These are phyloP conservation scores for Drosophila simulans DNA, from an alignment of 1,140 invertebrate genomes.

Conservation along the genomic window DNA sequence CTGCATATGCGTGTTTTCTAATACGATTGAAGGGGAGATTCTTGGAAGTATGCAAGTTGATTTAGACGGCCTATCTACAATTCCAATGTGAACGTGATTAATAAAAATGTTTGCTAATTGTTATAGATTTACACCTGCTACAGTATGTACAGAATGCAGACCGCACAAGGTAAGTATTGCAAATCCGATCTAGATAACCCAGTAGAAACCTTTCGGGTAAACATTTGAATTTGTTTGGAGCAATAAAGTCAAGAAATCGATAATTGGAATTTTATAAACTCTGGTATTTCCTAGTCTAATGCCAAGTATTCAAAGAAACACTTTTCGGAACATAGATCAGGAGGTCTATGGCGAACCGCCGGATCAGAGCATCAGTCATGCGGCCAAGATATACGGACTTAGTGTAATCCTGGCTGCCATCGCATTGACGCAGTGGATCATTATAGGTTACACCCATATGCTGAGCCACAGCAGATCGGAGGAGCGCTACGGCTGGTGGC, in stretches of 20 bases:
- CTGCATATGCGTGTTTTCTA: background rate
- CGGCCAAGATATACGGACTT: slow-evolving; percentile 44
- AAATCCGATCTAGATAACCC: background rate
- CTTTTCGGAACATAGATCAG: background rate
- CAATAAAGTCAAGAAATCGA: background rate
- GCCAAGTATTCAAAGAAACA: background rate
- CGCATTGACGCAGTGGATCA: slow-evolving; percentile 47
- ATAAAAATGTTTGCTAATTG: background rate
- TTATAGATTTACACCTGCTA: no score
- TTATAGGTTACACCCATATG: slow-evolving; percentile 3
- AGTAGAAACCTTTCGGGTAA: background rate
- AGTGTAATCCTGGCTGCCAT: slow-evolving; percentile 18
- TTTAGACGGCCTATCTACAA: background rate
- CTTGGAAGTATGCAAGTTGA: background rate
- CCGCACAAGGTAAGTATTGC: no score
- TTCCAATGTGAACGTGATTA: background rate
- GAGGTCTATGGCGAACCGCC: slow-evolving; percentile 37
- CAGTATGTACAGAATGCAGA: no score
- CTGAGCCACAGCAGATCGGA: background rate
- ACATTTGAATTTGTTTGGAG: background rate
- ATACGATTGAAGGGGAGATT: background rate
- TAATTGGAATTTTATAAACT: background rate
- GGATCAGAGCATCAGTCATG: slow-evolving; percentile 16
- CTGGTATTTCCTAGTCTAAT: background rate
- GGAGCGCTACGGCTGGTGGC: slow-evolving; percentile 54